Evolutionary conservation across 2,888 invertebrate species (phyloP).

Genomic region (Eupithecia subfuscata): DNA sequence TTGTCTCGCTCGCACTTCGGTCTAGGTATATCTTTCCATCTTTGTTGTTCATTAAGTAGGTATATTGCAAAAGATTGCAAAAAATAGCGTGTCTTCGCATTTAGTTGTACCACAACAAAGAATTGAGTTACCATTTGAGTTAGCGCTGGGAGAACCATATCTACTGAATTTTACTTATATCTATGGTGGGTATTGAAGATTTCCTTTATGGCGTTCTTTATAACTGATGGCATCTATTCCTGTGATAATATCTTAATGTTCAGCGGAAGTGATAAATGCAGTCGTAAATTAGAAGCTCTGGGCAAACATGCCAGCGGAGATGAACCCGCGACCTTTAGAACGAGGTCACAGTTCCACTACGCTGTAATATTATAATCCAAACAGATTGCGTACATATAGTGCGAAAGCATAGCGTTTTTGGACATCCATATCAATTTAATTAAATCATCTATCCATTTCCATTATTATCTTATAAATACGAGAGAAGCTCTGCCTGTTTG

Average conservation of each 20-base stretch:
- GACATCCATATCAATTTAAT: neutral
- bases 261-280: neutral
- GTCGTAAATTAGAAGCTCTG: neutral
- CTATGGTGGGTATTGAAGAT: too few species aligned
- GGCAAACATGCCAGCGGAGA: slow-evolving; percentile 1
- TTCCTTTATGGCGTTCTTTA: neutral
- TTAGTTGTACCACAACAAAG: too few species aligned
- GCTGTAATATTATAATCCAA: neutral
- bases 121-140: too few species aligned
- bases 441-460: neutral
- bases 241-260: neutral
- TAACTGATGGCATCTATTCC: neutral
- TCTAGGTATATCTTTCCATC: too few species aligned
- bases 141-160: too few species aligned
- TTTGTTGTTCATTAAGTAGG: too few species aligned
- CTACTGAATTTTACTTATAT: too few species aligned
- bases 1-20: too few species aligned
- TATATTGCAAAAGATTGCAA: too few species aligned
- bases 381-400: neutral
- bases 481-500: too few species aligned
- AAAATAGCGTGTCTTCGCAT: too few species aligned
- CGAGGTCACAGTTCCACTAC: neutral
- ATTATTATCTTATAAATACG: neutral
- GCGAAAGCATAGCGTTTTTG: neutral
- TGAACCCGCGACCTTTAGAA: neutral